Percentiles rank a stretch among this genome's conserved stretches.
Conservation (phyloP, 2,797 vertebrate genomes). For the Galago senegalensis region DNA sequence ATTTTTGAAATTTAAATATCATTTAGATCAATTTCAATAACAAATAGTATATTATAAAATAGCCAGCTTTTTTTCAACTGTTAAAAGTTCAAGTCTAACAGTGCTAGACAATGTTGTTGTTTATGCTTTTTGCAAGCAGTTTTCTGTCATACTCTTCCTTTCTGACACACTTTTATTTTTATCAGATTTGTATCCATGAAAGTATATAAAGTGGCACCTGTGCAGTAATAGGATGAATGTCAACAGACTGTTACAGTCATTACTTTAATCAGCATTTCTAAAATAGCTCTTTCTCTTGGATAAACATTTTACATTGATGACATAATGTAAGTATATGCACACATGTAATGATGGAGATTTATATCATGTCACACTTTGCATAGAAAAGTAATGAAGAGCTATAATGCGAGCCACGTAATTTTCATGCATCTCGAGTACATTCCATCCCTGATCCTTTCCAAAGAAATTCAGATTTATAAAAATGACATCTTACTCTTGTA, state of each 20-base stretch:
- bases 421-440: constrained; percentile 46
- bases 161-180: constrained; percentile 30
- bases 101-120: neutral
- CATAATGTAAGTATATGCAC: constrained; percentile 34
- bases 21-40: constrained; percentile 37
- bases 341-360: neutral
- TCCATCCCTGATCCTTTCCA: neutral
- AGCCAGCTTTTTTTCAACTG: neutral
- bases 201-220: neutral
- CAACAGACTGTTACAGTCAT: neutral
- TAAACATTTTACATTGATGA: constrained; percentile 15
- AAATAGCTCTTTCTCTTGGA: constrained; percentile 50
- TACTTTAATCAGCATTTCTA: constrained; percentile 17
- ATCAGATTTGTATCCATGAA: neutral
- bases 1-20: constrained; percentile 38
- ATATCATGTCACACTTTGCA: constrained; percentile 25
- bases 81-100: neutral
- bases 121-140: neutral
- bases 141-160: constrained; percentile 14
- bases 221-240: neutral
- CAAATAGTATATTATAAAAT: neutral
- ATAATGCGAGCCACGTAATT: neutral
- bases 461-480: constrained; percentile 52
- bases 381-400: neutral
- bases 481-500: neutral